Evolutionary conservation across 2,888 invertebrate genomes (phyloP), one percentile per base, ranked within the genome.

Genomic region (Stenurella melanura): DNA sequence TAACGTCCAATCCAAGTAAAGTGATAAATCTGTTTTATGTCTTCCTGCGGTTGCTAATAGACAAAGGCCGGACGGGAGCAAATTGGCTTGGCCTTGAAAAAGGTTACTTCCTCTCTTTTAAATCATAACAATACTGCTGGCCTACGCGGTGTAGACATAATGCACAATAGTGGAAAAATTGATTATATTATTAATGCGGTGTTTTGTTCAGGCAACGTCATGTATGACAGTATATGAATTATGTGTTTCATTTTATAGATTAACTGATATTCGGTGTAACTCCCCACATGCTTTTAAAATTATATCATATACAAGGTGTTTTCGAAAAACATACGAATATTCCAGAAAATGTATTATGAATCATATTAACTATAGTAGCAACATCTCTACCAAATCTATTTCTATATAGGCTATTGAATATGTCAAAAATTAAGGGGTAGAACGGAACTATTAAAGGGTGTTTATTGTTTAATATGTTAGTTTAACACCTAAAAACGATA

Each of bases 131-230:
- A 50, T 50, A n/a, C 50, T n/a, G 50, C n/a, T 50, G 15, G 50
- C n/a, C 15, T 50, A 50, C 6, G 50, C 15, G n/a, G n/a, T 50
- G 2, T n/a, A 50, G 6, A n/a, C n/a, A n/a, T 7, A 42, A 50
- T 50, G 50, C 50, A 50, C 50, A n/a, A 50, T n/a, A 50, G 50
- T 50, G n/a, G 50, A 50, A 50, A 50, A n/a, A 50, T 50, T 15
- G 50, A 50, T 50, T 50, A 15, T 50, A 50, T 50, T n/a, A n/a
- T 7, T 50, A 26, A 42, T 42, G 42, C 42, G 50, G 50, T 50
- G 15, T 17, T 50, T 6, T 50, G 6, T 50, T n/a, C 7, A 50
- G 11, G 12, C 12, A 42, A 42, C 42, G 15, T 42, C 42, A 42
- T 42, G 42, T 42, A 15, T 42, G 12, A 12, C 42, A 42, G 42